phyloP scores from a whole-genome alignment of 1,140 invertebrate species.

The Formica exsecta region DNA sequence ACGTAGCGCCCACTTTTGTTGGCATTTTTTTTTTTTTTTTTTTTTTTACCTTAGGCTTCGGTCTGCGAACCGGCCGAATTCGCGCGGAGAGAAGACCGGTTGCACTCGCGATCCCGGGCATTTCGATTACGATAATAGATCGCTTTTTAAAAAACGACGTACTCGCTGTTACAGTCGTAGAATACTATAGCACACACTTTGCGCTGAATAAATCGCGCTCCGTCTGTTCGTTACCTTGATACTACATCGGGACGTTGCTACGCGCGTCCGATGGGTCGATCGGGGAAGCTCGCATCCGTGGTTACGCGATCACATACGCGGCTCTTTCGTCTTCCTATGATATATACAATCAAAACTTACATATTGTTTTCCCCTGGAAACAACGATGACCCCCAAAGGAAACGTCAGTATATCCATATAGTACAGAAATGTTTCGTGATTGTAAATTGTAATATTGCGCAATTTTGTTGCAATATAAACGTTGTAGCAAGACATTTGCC shows the following conservation, averaged over 20 bases:
- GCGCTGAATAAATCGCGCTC: neutral
- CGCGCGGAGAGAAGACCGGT: conserved; percentile 84
- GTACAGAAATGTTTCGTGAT: too few relatives aligned
- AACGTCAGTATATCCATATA: too few relatives aligned
- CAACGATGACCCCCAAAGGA: too few relatives aligned
- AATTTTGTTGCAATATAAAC: too few relatives aligned
- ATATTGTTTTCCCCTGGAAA: too few relatives aligned
- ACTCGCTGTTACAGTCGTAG: neutral
- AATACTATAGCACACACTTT: neutral
- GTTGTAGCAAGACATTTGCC: too few relatives aligned
- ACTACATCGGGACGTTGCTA: conserved; percentile 60
- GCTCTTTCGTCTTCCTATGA: too few relatives aligned
- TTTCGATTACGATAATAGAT: conserved; percentile 53
- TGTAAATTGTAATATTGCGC: too few relatives aligned
- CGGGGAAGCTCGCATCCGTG: neutral
- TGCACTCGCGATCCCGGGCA: conserved; percentile 81
- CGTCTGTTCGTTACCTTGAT: conserved; percentile 8
- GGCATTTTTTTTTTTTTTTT: neutral
- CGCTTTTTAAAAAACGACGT: neutral
- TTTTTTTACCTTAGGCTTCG: conserved; percentile 81
- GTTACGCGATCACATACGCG: neutral
- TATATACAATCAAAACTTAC: too few relatives aligned
- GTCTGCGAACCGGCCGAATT: conserved; percentile 77
- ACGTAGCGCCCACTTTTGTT: neutral
- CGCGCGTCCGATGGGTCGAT: conserved; percentile 69